Evolutionary conservation across 1,140 invertebrate species (phyloP), one percentile per base, ranked within the genome.

Genomic region (Zaprionus inermis): DNA sequence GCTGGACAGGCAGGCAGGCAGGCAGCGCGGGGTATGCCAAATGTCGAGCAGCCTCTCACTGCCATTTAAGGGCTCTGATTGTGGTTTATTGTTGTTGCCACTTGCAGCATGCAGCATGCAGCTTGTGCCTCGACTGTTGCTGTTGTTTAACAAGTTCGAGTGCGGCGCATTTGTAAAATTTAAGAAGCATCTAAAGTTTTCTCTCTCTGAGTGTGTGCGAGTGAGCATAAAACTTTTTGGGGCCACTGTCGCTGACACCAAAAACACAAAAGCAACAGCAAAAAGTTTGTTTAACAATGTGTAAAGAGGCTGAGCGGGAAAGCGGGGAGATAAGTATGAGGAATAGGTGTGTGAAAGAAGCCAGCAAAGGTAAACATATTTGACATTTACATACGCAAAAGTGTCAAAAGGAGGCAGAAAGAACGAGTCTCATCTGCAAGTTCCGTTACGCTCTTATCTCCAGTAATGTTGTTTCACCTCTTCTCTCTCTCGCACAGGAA

Each of bases 401-500:
- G 79, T 88, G 82, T 88, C 83, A 79, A 82, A 86, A 86, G 79
- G 72, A 79, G 61, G 32, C 64, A 54, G 24, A 20, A 28, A 51
- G 3, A 20, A 16, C 2, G 30, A 66, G 38, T 16, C 16, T 11
- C 20, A 51, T 32, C 58, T 44, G 20, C 56, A 66, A 77, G 70
- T 74, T 86, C 80, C 80, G 76, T 69, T 63, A 77, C 69, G 16
- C 64, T 67, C 73, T 78, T 76, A 76, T 78, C 76, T 77, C 57
- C 18, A 58, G 30, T 79, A 73, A 89, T 79, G 68, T 83, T 86
- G 24, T 28, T 5, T 28, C 24, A 28, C 24, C n/a, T 22, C 32
- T 22, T 52, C 10, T 83, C 41, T 5, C 32, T 18, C 16, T 54
- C 51, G 94, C 94, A 30, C 93, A 98, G 98, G 97, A 98, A 91